Conservation (phyloP, 2,888 invertebrate species). For the Boloria selene region DNA sequence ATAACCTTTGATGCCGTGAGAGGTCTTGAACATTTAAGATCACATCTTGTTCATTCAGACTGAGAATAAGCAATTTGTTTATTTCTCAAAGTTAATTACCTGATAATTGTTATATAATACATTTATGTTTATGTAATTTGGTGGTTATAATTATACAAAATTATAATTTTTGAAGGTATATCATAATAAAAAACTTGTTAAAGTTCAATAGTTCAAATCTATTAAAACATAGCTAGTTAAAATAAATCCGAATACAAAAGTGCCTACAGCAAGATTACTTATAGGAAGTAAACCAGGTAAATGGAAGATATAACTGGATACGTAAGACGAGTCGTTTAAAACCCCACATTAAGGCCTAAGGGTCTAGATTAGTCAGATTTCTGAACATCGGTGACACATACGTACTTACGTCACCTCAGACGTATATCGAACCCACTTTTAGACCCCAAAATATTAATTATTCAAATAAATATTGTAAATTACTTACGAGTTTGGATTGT, state of each 20-base stretch:
- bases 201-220: too few species aligned
- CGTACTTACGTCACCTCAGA: neutral
- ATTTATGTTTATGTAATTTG: too few species aligned
- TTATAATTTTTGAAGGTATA: too few species aligned
- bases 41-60: neutral
- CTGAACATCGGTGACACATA: slow-evolving; percentile 1
- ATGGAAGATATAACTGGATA: slow-evolving; percentile 14
- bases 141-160: too few species aligned
- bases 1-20: neutral
- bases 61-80: neutral
- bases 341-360: slow-evolving; percentile 6
- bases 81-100: neutral
- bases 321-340: slow-evolving; percentile 9
- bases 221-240: too few species aligned
- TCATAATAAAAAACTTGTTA: too few species aligned
- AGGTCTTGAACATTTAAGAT: neutral
- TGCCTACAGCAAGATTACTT: slow-evolving; percentile 1
- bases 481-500: too few species aligned
- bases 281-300: slow-evolving; percentile 17
- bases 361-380: slow-evolving; percentile 12
- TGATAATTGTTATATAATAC: too few species aligned
- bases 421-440: neutral
- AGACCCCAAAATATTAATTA: neutral
- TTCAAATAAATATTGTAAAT: too few species aligned
- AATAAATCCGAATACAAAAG: neutral